Evolutionary conservation across 2,888 invertebrate species (phyloP).

Genomic region (Lasioglossum lativentre): DNA sequence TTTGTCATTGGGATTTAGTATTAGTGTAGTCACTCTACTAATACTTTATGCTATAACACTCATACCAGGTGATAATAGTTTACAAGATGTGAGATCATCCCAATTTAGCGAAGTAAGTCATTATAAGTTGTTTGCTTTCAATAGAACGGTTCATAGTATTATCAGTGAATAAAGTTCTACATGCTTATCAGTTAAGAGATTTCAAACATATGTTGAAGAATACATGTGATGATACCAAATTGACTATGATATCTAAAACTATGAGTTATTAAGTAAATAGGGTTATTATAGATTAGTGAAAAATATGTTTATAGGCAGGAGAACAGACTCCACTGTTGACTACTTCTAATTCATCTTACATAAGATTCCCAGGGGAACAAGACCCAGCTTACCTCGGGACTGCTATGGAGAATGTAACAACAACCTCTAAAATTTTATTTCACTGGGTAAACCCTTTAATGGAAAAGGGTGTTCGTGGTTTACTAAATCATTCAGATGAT

Average conservation of each 20-base stretch:
- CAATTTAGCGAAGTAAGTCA: constrained; percentile 60
- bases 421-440: constrained; percentile 91
- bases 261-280: constrained; percentile 57
- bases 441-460: constrained; percentile 95
- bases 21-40: constrained; percentile 88
- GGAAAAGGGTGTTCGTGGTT: constrained; percentile 91
- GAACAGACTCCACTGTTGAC: constrained; percentile 88
- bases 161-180: constrained; percentile 45
- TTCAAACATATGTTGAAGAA: constrained; percentile 37
- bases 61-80: constrained; percentile 87
- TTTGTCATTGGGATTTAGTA: constrained; percentile 87
- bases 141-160: constrained; percentile 38
- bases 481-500: constrained; percentile 91
- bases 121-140: constrained; percentile 42
- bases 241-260: constrained; percentile 60
- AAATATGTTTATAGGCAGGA: constrained; percentile 84
- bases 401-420: constrained; percentile 91
- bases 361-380: constrained; percentile 88
- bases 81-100: constrained; percentile 79
- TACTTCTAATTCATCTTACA: constrained; percentile 85
- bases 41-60: constrained; percentile 89
- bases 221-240: constrained; percentile 43
- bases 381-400: constrained; percentile 91
- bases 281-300: constrained; percentile 55
- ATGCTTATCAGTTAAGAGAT: constrained; percentile 54